Base-by-base conservation (phyloP, 1,140 invertebrate species). In the Philopotamus ludificatus region DNA sequence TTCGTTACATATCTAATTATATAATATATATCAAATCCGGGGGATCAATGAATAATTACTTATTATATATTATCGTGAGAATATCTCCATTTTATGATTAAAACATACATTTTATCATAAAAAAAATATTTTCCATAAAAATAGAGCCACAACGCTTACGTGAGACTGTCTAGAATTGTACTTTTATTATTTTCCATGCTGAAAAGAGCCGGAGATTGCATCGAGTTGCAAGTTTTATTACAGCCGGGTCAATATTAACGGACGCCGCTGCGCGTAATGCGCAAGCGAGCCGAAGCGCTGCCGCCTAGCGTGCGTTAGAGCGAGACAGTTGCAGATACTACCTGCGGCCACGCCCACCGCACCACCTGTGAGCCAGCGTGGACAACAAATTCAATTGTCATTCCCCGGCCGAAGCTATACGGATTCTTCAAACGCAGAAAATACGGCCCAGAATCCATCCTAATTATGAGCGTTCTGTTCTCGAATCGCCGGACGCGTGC, bases 311-410 rank as follows among this genome's bases (percentile, higher is more conserved):
- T 54, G 51, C 4, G 23, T 18, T 10, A 25, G 25, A 54, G 41
- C 28, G n/a, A 25, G 51, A 54, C 51, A 34, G 25, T 34, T 3
- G n/a, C 21, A 28, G 25, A n/a, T 1, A 34, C 51, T 54, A 54
- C 51, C 51, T 54, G 51, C 23, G 23, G 26, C 51, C 51, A 34
- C 51, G 51, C 51, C 51, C 25, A 54, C 15, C 51, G 28, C 25
- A 49, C 1, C 45, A 49, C 10, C 45, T 21, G 45, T 49, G 20
- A 49, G 23, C 45, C 20, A 21, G 18, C 23, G 18, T 2, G 18
- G 18, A 49, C 45, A 21, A 21, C 45, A 16, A 49, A 21, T 9
- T 44, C 18, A 15, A 44, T 44, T 18, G 41, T 9, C n/a, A 18
- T 44, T 44, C n/a, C 18, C 41, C 41, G n/a, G n/a, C n/a, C 41